Evolutionary conservation across 2,113 vertebrate genomes (phyloP).

Genomic region (Bungarus multicinctus): DNA sequence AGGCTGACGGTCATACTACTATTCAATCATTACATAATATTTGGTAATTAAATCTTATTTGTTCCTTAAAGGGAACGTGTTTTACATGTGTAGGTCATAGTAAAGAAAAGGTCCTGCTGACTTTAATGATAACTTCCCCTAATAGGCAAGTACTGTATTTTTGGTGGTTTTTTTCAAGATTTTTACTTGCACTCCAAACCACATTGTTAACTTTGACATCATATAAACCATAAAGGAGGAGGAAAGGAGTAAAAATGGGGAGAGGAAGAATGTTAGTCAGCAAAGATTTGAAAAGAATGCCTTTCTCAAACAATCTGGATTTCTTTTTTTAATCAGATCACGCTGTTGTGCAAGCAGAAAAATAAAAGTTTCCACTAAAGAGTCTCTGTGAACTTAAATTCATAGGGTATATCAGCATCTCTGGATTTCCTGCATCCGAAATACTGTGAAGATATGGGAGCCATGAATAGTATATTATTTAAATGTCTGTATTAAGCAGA

Average conservation of each 20-base stretch:
- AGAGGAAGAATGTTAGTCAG: constrained; percentile 45
- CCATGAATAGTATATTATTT: constrained; percentile 81
- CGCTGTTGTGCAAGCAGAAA: constrained; percentile 48
- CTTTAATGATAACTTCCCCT: constrained; percentile 61
- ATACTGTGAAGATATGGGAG: constrained; percentile 61
- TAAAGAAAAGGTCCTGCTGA: constrained; percentile 61
- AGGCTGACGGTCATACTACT: constrained; percentile 25
- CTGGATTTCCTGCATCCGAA: constrained; percentile 66
- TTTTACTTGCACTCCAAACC: background rate
- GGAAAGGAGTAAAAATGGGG: constrained; percentile 4
- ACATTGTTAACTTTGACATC: constrained; percentile 2
- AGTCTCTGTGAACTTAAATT: constrained; percentile 59
- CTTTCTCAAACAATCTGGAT: constrained; percentile 40
- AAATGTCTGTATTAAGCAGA: constrained; percentile 85
- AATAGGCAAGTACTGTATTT: constrained; percentile 43
- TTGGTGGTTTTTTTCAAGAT: constrained; percentile 31
- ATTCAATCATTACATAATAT: constrained; percentile 51
- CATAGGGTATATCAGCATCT: constrained; percentile 52
- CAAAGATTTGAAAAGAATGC: constrained; percentile 57
- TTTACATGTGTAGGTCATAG: constrained; percentile 57
- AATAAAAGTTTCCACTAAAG: constrained; percentile 43
- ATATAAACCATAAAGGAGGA: constrained; percentile 35
- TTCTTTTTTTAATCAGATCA: constrained; percentile 45
- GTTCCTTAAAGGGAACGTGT: constrained; percentile 53
- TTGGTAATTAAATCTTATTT: constrained; percentile 69